phyloP scores from a whole-genome alignment of 2,888 invertebrate species.

The Thera britannica region DNA sequence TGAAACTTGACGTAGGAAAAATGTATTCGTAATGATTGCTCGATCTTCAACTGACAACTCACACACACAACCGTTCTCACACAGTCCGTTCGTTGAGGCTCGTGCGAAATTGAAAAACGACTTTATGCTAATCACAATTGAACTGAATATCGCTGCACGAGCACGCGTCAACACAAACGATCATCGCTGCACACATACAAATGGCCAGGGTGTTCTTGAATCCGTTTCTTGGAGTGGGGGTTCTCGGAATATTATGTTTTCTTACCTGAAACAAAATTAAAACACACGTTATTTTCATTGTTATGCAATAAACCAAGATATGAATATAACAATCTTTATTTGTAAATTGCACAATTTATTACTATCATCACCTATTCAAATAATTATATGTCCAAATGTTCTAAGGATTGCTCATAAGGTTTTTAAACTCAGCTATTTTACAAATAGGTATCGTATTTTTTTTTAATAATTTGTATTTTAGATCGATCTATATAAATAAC shows the following conservation, averaged over 20 bases:
- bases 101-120: constrained; percentile 71
- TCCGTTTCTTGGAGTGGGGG: neutral
- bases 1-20: neutral
- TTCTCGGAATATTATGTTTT: constrained; percentile 41
- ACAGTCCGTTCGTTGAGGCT: constrained; percentile 44
- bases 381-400: no score
- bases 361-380: no score
- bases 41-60: constrained; percentile 72
- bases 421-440: no score
- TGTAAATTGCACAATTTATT: no score
- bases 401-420: no score
- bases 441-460: no score
- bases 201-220: constrained; percentile 2
- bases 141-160: constrained; percentile 69
- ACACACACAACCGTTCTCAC: constrained; percentile 56
- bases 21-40: constrained; percentile 35
- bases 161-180: constrained; percentile 68
- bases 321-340: neutral
- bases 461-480: no score
- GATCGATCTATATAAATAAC: no score
- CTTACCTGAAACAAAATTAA: constrained; percentile 80
- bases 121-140: constrained; percentile 70
- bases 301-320: neutral
- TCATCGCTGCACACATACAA: constrained; percentile 58
- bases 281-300: constrained; percentile 27